A percentile compares a stretch with the other conserved stretches of the same genome.
These are phyloP conservation scores for Punctoribates punctum DNA, from an alignment of 2,888 invertebrate species.

Conservation along the genomic window DNA sequence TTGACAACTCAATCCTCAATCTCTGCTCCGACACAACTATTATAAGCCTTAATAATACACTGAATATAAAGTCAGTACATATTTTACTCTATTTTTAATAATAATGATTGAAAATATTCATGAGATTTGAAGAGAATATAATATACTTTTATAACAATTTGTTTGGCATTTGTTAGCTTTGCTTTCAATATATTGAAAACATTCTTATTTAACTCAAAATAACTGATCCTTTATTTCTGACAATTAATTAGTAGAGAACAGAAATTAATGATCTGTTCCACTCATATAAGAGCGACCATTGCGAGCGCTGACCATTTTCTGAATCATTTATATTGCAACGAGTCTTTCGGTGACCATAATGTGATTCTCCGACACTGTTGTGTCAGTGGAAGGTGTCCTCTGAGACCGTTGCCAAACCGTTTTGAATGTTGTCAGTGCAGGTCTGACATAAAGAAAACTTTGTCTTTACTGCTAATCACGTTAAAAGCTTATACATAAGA, in stretches of 20 bases:
- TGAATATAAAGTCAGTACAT: slow-evolving; percentile 4
- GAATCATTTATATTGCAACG: slow-evolving; percentile 37
- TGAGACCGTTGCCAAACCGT: slow-evolving; percentile 24
- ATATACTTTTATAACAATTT: background rate
- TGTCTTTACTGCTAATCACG: slow-evolving; percentile 33
- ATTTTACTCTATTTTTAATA: slow-evolving; percentile 25
- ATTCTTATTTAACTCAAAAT: slow-evolving; percentile 16
- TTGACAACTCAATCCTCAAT: slow-evolving; percentile 36
- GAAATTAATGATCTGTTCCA: slow-evolving; percentile 24
- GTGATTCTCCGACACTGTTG: background rate
- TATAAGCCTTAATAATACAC: slow-evolving; percentile 7
- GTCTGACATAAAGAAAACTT: slow-evolving; percentile 28
- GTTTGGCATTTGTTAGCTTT: background rate
- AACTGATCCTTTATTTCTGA: background rate
- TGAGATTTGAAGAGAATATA: background rate
- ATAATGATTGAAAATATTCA: slow-evolving; percentile 11
- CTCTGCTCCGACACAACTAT: slow-evolving; percentile 1
- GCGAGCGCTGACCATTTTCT: slow-evolving; percentile 16
- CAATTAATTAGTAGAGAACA: slow-evolving; percentile 30
- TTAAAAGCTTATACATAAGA: slow-evolving; percentile 37
- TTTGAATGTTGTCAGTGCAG: slow-evolving; percentile 7
- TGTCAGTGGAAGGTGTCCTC: slow-evolving; percentile 11
- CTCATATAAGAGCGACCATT: background rate
- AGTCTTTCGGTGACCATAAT: slow-evolving; percentile 32
- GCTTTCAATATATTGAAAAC: background rate